These are phyloP conservation scores for Drosophila guanche DNA, from an alignment of 1,140 invertebrate genomes.

Conservation along the genomic window DNA sequence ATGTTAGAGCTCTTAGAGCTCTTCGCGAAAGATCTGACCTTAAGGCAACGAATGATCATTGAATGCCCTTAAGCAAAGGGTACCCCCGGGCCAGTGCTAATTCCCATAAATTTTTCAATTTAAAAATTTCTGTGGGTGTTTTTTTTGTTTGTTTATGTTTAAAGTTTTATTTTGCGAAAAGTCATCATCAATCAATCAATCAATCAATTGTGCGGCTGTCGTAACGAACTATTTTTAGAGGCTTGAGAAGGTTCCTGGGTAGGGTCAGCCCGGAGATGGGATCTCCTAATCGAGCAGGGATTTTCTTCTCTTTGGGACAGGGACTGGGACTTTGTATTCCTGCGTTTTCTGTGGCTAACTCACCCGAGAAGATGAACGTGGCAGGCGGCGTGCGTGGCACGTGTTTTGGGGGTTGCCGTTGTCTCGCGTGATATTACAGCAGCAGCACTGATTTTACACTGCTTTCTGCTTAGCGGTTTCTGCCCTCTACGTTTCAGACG, in stretches of 20 bases:
- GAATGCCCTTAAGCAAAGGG: no score
- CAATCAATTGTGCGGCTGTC: slow-evolving; percentile 28
- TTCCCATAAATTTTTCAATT: slow-evolving; percentile 1
- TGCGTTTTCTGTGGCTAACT: slow-evolving; percentile 26
- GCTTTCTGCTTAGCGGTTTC: slow-evolving; percentile 7
- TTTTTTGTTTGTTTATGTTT: slow-evolving; percentile 19
- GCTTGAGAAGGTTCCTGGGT: no score
- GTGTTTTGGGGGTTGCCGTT: slow-evolving; percentile 13
- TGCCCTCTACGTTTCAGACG: no score
- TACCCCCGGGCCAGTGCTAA: no score
- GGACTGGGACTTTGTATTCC: no score
- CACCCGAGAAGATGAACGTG: slow-evolving; percentile 15
- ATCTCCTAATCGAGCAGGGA: no score
- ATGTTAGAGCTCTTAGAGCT: no score
- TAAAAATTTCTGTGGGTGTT: not conserved
- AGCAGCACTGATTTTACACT: no score
- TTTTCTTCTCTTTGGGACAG: slow-evolving; percentile 2
- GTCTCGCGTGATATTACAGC: no score
- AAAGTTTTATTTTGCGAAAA: slow-evolving; percentile 2
- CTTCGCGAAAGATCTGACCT: no score
- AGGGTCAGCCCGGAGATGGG: no score
- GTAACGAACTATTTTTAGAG: slow-evolving; percentile 27
- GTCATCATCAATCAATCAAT: slow-evolving; percentile 50
- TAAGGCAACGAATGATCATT: no score
- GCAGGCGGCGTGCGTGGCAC: slow-evolving; percentile 11